Conservation (phyloP, 2,797 vertebrate genomes). For the Cossypha polioptera region DNA sequence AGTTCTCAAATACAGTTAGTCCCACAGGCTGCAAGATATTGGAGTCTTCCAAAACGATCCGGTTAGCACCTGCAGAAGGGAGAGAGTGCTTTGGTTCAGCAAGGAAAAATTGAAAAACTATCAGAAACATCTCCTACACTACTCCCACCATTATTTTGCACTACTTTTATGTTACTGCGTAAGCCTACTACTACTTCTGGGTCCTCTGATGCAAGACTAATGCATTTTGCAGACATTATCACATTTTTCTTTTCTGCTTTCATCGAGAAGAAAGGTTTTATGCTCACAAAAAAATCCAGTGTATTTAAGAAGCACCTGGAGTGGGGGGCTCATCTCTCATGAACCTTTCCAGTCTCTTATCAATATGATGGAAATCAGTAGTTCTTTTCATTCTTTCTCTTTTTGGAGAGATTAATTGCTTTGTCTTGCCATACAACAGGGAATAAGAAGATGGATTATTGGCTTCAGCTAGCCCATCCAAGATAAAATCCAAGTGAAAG, state of each 20-base stretch:
- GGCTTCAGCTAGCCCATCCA: background rate
- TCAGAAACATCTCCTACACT: background rate
- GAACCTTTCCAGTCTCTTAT: background rate
- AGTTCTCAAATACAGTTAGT: constrained; percentile 91
- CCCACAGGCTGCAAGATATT: constrained; percentile 97
- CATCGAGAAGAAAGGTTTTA: background rate
- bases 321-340: background rate
- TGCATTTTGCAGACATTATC: background rate
- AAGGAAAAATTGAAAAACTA: background rate
- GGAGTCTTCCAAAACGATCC: constrained; percentile 93
- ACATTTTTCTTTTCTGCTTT: background rate
- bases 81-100: background rate
- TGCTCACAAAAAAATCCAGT: background rate
- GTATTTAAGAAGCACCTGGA: background rate
- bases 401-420: background rate
- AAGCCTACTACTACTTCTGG: background rate
- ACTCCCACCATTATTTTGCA: background rate
- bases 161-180: background rate
- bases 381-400: background rate
- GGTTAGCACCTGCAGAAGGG: constrained; percentile 85
- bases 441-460: background rate
- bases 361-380: background rate
- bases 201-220: background rate
- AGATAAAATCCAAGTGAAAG: constrained; percentile 21
- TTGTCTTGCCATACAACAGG: background rate